A percentile compares a stretch with the other conserved stretches of the same genome.
Evolutionary conservation across 2,797 vertebrate genomes (phyloP).

Genomic region (Nyctibius grandis): DNA sequence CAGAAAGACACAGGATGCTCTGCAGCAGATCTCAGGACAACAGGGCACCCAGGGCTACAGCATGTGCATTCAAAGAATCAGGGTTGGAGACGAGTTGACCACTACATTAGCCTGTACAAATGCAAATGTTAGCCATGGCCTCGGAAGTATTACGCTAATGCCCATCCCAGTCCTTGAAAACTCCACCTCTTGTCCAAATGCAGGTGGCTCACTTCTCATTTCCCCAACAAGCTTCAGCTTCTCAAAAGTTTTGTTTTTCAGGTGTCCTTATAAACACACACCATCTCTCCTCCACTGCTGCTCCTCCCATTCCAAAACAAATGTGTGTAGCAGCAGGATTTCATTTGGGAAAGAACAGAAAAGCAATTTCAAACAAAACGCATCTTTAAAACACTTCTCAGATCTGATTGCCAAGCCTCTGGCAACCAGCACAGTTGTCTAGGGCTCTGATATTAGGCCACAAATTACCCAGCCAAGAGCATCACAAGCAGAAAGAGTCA

Average conservation of each 20-base stretch:
- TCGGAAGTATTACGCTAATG: not conserved
- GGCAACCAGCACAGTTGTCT: not conserved
- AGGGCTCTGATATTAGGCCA: not conserved
- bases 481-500: not conserved
- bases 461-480: constrained; percentile 1
- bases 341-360: constrained; percentile 2
- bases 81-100: not conserved
- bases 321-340: not conserved
- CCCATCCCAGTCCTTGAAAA: not conserved
- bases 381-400: not conserved
- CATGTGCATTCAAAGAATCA: not conserved
- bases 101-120: not conserved
- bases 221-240: not conserved
- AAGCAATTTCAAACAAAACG: not conserved
- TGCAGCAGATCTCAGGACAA: not conserved
- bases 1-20: not conserved
- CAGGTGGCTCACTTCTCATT: not conserved
- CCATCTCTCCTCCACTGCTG: not conserved
- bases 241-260: not conserved
- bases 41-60: not conserved
- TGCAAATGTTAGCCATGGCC: not conserved
- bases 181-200: not conserved
- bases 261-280: not conserved
- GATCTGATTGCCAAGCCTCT: not conserved
- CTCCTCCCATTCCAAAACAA: not conserved